A percentile compares a stretch with the other conserved stretches of the same genome.
phyloP scores from a whole-genome alignment of 2,113 vertebrate species.

The Eulemur rufifrons region DNA sequence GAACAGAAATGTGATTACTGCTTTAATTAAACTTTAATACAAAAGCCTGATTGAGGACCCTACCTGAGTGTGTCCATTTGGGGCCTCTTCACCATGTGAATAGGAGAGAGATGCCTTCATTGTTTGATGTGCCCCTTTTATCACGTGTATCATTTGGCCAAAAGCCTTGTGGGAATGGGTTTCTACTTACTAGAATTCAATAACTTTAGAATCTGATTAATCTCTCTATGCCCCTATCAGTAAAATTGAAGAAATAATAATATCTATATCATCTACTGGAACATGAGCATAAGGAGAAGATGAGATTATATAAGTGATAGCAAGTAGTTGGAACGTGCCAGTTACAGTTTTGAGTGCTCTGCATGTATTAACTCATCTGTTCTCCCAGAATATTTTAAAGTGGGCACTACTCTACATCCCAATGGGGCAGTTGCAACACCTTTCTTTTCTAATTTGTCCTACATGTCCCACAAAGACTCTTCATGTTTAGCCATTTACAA shows the following conservation, averaged over 20 bases:
- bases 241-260: constrained; percentile 26
- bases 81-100: background rate
- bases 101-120: background rate
- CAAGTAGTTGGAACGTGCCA: background rate
- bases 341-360: background rate
- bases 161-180: background rate
- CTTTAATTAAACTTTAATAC: background rate
- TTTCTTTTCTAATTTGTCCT: background rate
- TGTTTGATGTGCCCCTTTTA: background rate
- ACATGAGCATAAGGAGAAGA: background rate
- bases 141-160: background rate
- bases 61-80: background rate
- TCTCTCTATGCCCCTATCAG: background rate
- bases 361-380: background rate
- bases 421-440: background rate
- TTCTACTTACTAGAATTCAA: constrained; percentile 15
- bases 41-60: background rate
- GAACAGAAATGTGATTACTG: background rate
- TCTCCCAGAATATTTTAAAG: background rate
- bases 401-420: background rate
- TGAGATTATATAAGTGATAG: background rate
- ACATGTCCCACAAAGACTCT: background rate
- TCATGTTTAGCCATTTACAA: background rate
- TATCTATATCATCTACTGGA: background rate
- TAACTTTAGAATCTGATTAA: background rate